Evolutionary conservation across 2,797 vertebrate species (phyloP).

Genomic region (Phaenicophaeus curvirostris): DNA sequence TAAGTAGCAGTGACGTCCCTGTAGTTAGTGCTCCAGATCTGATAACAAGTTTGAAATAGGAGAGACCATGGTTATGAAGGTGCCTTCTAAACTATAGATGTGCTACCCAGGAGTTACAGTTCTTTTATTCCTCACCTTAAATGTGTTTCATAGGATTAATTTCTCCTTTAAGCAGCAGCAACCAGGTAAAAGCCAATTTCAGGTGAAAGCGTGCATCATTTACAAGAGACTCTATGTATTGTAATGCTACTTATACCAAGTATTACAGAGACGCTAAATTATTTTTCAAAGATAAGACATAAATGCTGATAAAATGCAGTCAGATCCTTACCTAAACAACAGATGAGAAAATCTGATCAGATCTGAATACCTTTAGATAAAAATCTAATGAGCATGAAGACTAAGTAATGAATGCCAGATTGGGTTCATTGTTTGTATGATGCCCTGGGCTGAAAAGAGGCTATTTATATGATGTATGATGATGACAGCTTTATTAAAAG

Average conservation of each 20-base stretch:
- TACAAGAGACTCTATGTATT: background rate
- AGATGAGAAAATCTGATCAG: slow-evolving; percentile 11
- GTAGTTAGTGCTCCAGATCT: background rate
- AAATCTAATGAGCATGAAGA: background rate
- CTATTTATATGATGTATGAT: background rate
- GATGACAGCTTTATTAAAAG: slow-evolving; percentile 42
- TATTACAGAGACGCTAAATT: background rate
- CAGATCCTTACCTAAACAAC: background rate
- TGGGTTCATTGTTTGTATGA: background rate
- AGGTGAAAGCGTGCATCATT: background rate
- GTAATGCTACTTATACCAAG: background rate
- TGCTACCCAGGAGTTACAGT: background rate
- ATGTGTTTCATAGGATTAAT: background rate
- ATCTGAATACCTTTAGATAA: slow-evolving; percentile 12
- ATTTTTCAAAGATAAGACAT: background rate
- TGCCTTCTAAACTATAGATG: background rate
- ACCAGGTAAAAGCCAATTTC: background rate
- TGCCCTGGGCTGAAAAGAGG: slow-evolving; percentile 25
- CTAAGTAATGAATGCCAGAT: slow-evolving; percentile 15
- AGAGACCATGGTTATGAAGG: background rate
- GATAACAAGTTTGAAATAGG: background rate
- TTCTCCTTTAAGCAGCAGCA: background rate
- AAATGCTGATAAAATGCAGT: background rate
- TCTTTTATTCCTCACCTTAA: background rate
- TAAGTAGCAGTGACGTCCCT: background rate